phyloP scores from a whole-genome alignment of 1,140 invertebrate species.

The Leptinotarsa defecta region DNA sequence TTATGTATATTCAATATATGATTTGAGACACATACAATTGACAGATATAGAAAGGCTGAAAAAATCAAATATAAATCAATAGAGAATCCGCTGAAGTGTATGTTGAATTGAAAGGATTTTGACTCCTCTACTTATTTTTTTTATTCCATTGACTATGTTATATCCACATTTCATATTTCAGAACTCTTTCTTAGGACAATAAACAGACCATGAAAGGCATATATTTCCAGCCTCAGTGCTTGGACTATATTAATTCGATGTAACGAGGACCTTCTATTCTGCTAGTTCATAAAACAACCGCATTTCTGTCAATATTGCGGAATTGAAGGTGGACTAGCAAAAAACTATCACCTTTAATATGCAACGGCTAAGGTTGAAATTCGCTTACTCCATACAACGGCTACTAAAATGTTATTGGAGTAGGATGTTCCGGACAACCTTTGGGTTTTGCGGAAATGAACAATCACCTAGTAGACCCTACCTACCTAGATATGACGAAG shows the following conservation, averaged over 20 bases:
- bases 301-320: conserved; percentile 2
- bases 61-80: too few species aligned
- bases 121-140: too few species aligned
- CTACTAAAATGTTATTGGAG: not conserved
- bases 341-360: conserved; percentile 4
- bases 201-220: too few species aligned
- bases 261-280: not conserved
- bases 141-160: too few species aligned
- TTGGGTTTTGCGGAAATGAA: not conserved
- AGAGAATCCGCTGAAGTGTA: too few species aligned
- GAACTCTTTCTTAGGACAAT: too few species aligned
- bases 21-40: too few species aligned
- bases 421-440: not conserved
- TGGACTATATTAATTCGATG: not conserved
- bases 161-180: too few species aligned
- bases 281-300: conserved; percentile 2
- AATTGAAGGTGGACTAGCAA: not conserved
- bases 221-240: not conserved
- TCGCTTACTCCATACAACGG: not conserved
- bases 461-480: not conserved
- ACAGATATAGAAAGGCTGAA: too few species aligned
- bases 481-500: too few species aligned
- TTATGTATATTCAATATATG: too few species aligned
- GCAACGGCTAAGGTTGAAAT: not conserved
- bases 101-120: too few species aligned